A percentile compares a stretch with the other conserved stretches of the same genome.
Conservation (phyloP, 2,113 vertebrate species). For the Ceuthmochares aereus region DNA sequence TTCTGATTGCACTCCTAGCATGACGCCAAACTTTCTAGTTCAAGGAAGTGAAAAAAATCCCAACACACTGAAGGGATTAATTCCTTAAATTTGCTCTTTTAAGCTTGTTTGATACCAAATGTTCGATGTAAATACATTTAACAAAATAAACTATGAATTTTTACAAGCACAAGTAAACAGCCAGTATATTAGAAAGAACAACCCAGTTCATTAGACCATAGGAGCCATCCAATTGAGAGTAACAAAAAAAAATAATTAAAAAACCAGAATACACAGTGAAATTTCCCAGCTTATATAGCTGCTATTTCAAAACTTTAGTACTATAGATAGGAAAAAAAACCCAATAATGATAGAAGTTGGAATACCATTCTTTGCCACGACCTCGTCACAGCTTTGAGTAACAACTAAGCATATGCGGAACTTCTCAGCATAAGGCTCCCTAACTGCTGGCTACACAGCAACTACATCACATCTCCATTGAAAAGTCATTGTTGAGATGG, state of each 20-base stretch:
- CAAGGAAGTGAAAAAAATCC: neutral
- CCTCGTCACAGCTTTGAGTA: neutral
- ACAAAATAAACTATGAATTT: neutral
- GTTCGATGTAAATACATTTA: neutral
- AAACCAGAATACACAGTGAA: neutral
- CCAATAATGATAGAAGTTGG: accelerated
- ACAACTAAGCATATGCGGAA: neutral
- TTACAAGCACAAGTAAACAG: neutral
- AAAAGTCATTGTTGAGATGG: neutral
- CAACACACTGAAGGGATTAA: neutral
- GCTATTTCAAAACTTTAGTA: neutral
- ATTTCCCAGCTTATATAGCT: neutral
- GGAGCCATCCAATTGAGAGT: neutral
- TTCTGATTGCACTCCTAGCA: neutral
- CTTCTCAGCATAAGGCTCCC: neutral
- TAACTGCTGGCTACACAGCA: neutral
- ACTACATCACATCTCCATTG: neutral
- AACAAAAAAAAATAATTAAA: neutral
- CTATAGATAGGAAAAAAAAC: neutral
- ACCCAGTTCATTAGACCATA: neutral
- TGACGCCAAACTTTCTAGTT: neutral
- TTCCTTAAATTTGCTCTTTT: neutral
- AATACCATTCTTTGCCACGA: neutral
- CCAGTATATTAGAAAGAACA: neutral
- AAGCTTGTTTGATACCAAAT: neutral